phyloP scores from a whole-genome alignment of 37 sponge, comb jelly and placozoan species.

The Petrosia ficiformis region DNA sequence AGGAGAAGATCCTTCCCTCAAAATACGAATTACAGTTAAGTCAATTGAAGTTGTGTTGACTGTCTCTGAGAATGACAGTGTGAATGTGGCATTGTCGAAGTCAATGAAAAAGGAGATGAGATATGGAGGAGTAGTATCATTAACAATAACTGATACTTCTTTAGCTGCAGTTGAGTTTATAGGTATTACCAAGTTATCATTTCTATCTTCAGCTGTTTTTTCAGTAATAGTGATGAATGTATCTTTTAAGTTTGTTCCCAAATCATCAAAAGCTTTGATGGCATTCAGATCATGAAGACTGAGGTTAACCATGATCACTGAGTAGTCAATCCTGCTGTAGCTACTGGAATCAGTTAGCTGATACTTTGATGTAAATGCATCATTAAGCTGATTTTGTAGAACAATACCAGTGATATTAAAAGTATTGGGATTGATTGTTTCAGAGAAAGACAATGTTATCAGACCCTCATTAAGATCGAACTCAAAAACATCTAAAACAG shows the following conservation, averaged over 20 bases:
- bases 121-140: constrained; percentile 55
- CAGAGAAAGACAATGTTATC: constrained; percentile 73
- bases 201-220: constrained; percentile 69
- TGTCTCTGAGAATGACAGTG: constrained; percentile 86
- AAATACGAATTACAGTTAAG: constrained; percentile 50
- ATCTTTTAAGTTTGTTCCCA: constrained; percentile 56
- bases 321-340: constrained; percentile 47
- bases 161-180: constrained; percentile 44
- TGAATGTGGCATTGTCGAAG: constrained; percentile 57
- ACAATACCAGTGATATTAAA: constrained; percentile 78
- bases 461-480: constrained; percentile 55
- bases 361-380: constrained; percentile 16
- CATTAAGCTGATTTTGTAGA: constrained; percentile 51
- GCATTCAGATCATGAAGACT: constrained; percentile 72
- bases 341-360: constrained; percentile 50
- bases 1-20: constrained; percentile 7
- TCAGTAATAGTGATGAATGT: constrained; percentile 63
- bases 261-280: constrained; percentile 56
- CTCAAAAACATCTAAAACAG: constrained; percentile 43
- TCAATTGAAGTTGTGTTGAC: constrained; percentile 75
- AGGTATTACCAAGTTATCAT: constrained; percentile 48
- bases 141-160: constrained; percentile 17
- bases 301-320: constrained; percentile 45
- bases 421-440: constrained; percentile 68
- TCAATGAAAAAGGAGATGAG: constrained; percentile 68